Base-by-base conservation (phyloP, 2,888 invertebrate species). In the Epistrophe eligans region DNA sequence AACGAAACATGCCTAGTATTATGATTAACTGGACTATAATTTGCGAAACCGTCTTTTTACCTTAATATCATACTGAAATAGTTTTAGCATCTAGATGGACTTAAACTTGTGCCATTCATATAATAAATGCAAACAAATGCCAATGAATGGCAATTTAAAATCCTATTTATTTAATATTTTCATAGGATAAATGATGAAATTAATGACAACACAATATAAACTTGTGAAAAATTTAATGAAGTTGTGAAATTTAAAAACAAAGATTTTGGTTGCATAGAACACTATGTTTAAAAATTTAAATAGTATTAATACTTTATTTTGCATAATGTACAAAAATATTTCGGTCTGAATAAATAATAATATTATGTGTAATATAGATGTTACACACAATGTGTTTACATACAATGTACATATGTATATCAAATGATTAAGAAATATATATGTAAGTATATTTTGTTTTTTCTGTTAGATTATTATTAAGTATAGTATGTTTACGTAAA, bases 191-290 rank as follows among this genome's bases (percentile, higher is more conserved):
- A 48, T 4, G 9, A 50, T 50, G 19, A 19, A 11, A 50, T 9
- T 9, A 48, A 48, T 43, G 3, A 24, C 43, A 43, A 15, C 13
- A 40, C 7, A 45, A 45, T 2, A n/a, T 45, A 8, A 55, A 55
- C 24, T 6, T 15, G 28, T 28, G 28, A 55, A 55, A 32, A n/a
- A 4, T 13, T 19, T 3, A n/a, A 9, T 32, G 55, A 55, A 55
- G 10, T n/a, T 28, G 15, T 1, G 28, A 55, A 55, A 28, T 55
- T 52, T 9, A 11, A 50, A 50, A 52, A 15, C 6, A 24, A 15
- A 17, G 17, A 4, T 17, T 40, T 43, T 62, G 19, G 43, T 62
- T 62, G 60, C 60, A 38, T 60, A 43, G 9, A 62, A 62, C 60
- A 43, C 62, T 17, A 60, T 62, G 43, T 19, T 62, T 4, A 15